Conservation (phyloP, 1,140 invertebrate species). For the Musca domestica region DNA sequence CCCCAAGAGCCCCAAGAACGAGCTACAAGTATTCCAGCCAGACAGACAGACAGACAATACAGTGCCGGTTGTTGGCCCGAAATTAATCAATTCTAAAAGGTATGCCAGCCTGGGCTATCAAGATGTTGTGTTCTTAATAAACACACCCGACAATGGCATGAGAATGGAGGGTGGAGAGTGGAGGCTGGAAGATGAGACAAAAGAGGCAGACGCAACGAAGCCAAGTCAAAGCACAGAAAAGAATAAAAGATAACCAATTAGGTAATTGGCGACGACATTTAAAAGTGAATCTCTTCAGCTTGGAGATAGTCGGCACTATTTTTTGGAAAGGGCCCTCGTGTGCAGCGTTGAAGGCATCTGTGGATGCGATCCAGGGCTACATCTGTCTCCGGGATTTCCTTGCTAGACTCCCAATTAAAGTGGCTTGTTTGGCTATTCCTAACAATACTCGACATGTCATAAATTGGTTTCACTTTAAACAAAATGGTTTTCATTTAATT, state of each 20-base stretch:
- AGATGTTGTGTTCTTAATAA: conserved; percentile 2
- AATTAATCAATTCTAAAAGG: conserved; percentile 19
- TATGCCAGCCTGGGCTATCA: background rate
- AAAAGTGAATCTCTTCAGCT: conserved; percentile 11
- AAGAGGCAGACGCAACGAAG: background rate
- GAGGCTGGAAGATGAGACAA: background rate
- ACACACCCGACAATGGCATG: background rate
- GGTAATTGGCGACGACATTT: conserved; percentile 10
- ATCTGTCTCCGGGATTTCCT: too few species aligned
- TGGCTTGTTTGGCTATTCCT: too few species aligned
- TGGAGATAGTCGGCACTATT: background rate
- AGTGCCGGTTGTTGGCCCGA: conserved; percentile 7
- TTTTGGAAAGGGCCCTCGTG: too few species aligned
- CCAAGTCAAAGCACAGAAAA: background rate
- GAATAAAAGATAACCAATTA: conserved; percentile 11
- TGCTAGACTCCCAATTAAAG: too few species aligned
- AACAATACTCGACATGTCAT: too few species aligned
- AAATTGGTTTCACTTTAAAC: too few species aligned
- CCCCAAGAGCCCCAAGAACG: background rate
- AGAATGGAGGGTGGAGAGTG: background rate
- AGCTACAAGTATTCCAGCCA: background rate
- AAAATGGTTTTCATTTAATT: too few species aligned
- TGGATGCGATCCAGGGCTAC: too few species aligned
- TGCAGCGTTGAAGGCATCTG: too few species aligned
- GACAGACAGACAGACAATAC: background rate